These are phyloP conservation scores for Buphagus erythrorhynchus DNA, from an alignment of 2,797 vertebrate species.

Conservation along the genomic window DNA sequence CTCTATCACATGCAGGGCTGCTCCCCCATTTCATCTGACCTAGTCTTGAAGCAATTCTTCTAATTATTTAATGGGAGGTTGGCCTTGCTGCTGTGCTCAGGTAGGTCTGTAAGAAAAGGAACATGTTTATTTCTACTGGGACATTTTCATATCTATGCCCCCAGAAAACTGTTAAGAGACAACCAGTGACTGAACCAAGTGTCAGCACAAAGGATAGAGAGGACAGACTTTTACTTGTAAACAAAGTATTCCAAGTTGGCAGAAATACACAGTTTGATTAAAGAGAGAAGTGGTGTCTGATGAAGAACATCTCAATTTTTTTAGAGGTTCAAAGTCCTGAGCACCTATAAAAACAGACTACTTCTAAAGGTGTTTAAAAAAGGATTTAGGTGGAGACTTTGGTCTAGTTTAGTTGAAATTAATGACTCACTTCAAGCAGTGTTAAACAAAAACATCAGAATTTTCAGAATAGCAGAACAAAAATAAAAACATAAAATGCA, in stretches of 20 bases:
- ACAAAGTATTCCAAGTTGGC: background rate
- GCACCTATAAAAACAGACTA: background rate
- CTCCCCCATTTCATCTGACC: background rate
- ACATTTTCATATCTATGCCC: background rate
- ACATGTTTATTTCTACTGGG: background rate
- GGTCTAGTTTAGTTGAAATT: background rate
- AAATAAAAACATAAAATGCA: background rate
- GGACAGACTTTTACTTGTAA: background rate
- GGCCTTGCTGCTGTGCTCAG: background rate
- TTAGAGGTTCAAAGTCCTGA: background rate
- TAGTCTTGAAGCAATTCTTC: background rate
- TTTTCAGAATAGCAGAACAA: background rate
- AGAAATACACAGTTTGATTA: background rate
- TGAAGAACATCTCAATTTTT: background rate
- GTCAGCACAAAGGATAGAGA: background rate
- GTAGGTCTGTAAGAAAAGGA: background rate
- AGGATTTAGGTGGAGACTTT: background rate
- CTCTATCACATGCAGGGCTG: background rate
- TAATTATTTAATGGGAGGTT: background rate
- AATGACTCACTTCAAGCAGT: background rate
- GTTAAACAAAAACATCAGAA: background rate
- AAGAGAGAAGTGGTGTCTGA: background rate
- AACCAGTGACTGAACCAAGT: background rate
- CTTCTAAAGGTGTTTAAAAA: background rate
- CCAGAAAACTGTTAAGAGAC: background rate